Percentiles rank a stretch among this genome's conserved stretches.
Evolutionary conservation across 2,888 invertebrate species (phyloP).

Genomic region (Idaea aversata): DNA sequence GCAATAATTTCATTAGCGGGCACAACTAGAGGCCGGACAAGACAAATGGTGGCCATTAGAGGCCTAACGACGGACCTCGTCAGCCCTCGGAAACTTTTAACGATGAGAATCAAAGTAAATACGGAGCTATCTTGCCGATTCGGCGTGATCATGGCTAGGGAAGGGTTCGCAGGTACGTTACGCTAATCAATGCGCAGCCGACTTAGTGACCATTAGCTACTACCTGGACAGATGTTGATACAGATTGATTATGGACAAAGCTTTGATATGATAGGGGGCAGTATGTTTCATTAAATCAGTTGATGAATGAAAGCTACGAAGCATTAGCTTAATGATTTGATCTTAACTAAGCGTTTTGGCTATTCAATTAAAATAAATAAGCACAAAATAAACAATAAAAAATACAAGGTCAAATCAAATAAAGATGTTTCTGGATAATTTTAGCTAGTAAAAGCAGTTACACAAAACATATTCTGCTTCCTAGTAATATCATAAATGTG

Average conservation of each 20-base stretch:
- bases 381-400: not conserved
- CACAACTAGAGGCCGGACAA: slow-evolving; percentile 79
- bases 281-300: not conserved
- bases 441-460: not conserved
- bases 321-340: not conserved
- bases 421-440: not conserved
- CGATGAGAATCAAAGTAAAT: slow-evolving; percentile 81
- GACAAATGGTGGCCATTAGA: slow-evolving; percentile 81
- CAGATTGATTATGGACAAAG: slow-evolving; percentile 5
- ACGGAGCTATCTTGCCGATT: slow-evolving; percentile 78
- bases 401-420: not conserved
- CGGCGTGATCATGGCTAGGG: slow-evolving; percentile 71
- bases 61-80: slow-evolving; percentile 77
- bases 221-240: slow-evolving; percentile 17
- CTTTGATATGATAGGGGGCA: not conserved
- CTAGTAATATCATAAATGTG: too few relatives aligned
- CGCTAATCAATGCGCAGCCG: slow-evolving; percentile 47
- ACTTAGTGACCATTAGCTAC: slow-evolving; percentile 36
- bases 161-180: slow-evolving; percentile 67
- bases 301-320: not conserved
- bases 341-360: not conserved
- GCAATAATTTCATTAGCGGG: slow-evolving; percentile 81
- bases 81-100: slow-evolving; percentile 77
- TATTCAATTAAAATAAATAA: not conserved
- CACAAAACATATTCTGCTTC: not conserved